Conservation (phyloP, 2,113 vertebrate genomes). For the Nycticorax nycticorax region DNA sequence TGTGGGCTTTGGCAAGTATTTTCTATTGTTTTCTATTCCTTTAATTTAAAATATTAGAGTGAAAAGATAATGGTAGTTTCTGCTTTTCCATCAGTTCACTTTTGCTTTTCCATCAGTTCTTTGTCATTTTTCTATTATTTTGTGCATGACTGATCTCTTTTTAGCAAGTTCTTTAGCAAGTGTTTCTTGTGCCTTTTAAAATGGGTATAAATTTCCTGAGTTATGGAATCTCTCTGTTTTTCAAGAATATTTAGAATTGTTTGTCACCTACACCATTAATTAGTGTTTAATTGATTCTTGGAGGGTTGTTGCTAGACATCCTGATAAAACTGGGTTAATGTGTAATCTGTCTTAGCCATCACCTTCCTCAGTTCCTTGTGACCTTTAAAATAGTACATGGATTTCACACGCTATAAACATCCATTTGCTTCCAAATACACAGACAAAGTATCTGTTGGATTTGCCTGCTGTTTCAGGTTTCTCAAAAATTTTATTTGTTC, state of each 20-base stretch:
- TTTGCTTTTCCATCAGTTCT: not conserved
- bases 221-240: not conserved
- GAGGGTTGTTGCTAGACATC: not conserved
- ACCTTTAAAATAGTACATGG: not conserved
- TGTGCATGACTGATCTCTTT: not conserved
- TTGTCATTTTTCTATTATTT: not conserved
- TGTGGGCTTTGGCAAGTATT: no score
- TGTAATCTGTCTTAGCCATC: not conserved
- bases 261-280: not conserved
- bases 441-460: not conserved
- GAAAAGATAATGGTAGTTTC: no score
- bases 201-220: not conserved
- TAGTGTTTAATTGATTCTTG: not conserved
- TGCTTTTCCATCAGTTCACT: not conserved
- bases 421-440: not conserved
- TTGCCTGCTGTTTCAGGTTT: not conserved
- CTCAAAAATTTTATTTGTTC: not conserved
- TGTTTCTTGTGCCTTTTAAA: not conserved
- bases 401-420: not conserved
- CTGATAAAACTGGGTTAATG: not conserved
- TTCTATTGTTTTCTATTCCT: no score
- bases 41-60: no score
- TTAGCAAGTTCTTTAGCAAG: not conserved
- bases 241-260: not conserved
- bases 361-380: not conserved